Evolutionary conservation across 2,888 invertebrate species (phyloP).

Genomic region (Lasioglossum lativentre): DNA sequence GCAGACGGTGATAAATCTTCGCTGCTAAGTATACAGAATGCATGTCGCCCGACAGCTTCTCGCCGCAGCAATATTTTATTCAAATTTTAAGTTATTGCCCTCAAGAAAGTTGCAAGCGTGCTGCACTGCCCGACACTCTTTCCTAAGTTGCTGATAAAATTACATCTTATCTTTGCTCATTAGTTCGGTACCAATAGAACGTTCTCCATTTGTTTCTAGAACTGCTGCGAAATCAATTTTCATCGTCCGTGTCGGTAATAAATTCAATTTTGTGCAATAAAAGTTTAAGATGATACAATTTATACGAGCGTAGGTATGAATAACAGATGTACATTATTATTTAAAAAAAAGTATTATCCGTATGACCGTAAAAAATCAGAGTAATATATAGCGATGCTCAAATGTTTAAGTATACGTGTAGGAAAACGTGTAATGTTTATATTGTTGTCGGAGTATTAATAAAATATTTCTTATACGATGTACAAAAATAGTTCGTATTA

Average conservation of each 20-base stretch:
- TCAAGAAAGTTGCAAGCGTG: conserved; percentile 24
- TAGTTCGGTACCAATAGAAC: neutral
- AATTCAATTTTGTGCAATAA: too few species aligned
- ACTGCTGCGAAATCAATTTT: neutral
- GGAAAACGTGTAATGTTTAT: too few species aligned
- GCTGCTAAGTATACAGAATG: conserved; percentile 54
- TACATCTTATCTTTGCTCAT: neutral
- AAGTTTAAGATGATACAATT: too few species aligned
- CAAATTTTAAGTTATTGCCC: conserved; percentile 51
- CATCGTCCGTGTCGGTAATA: neutral
- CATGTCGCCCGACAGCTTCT: conserved; percentile 51
- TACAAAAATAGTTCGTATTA: too few species aligned
- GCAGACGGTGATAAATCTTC: conserved; percentile 54
- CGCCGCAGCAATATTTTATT: conserved; percentile 56
- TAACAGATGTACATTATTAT: too few species aligned
- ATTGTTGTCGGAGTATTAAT: too few species aligned
- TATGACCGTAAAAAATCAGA: too few species aligned
- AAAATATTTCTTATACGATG: too few species aligned
- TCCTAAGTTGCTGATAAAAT: neutral
- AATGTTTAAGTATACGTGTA: too few species aligned
- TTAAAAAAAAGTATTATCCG: too few species aligned
- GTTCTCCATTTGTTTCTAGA: neutral
- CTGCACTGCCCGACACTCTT: conserved; percentile 27
- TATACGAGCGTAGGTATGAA: too few species aligned
- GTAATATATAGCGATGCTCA: too few species aligned